Conservation (phyloP, 2,888 invertebrate genomes). For the Ochlodes sylvanus region DNA sequence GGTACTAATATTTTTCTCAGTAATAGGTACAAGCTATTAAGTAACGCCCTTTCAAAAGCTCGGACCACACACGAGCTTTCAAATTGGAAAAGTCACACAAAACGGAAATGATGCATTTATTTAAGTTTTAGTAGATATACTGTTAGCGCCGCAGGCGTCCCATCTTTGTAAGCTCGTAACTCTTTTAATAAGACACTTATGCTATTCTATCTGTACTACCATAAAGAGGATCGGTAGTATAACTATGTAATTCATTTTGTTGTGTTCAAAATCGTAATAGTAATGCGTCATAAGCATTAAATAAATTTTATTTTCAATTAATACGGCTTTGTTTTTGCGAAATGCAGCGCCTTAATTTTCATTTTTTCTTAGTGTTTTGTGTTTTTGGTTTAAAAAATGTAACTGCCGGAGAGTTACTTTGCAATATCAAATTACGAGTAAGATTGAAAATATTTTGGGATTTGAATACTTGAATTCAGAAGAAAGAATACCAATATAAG, state of each 20-base stretch:
- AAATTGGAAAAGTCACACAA: slow-evolving; percentile 77
- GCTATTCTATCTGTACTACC: slow-evolving; percentile 73
- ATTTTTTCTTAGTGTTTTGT: too few species aligned
- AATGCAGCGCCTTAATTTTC: too few species aligned
- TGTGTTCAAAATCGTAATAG: slow-evolving; percentile 66
- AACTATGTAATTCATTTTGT: slow-evolving; percentile 71
- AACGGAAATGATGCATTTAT: slow-evolving; percentile 80
- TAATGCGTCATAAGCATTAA: too few species aligned
- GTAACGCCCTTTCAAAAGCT: slow-evolving; percentile 64
- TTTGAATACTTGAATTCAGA: too few species aligned
- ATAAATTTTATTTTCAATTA: too few species aligned
- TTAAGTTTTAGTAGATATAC: slow-evolving; percentile 61
- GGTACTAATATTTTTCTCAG: slow-evolving; percentile 18
- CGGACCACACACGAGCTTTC: slow-evolving; percentile 77
- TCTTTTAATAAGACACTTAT: slow-evolving; percentile 79
- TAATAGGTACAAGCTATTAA: slow-evolving; percentile 37
- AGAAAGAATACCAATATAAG: too few species aligned
- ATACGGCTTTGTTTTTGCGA: too few species aligned
- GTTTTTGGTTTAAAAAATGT: too few species aligned
- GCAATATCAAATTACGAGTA: too few species aligned
- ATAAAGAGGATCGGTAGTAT: slow-evolving; percentile 70
- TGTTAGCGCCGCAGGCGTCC: slow-evolving; percentile 74
- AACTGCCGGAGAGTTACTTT: too few species aligned
- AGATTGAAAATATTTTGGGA: too few species aligned
- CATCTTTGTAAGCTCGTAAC: slow-evolving; percentile 74